Base-by-base conservation (phyloP, 2,888 invertebrate genomes). In the Ophraella communa region DNA sequence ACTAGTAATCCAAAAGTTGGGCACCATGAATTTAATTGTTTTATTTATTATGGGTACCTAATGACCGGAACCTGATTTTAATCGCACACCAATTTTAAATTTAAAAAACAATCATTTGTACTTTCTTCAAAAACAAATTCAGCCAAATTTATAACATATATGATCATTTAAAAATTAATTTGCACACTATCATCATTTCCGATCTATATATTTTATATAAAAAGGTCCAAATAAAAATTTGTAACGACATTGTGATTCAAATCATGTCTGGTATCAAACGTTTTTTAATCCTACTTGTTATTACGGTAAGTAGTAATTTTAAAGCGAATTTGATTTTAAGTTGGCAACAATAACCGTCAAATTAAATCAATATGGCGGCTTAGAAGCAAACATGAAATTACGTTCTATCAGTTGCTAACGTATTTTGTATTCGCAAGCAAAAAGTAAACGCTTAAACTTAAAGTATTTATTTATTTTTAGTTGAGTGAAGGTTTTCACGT, bases 381-480 rank as follows among this genome's bases (percentile, higher is more conserved):
- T n/a, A n/a, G n/a, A n/a, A n/a, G n/a, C n/a, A n/a, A n/a, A n/a
- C n/a, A n/a, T n/a, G n/a, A n/a, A n/a, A n/a, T n/a, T n/a, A n/a
- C n/a, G n/a, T n/a, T n/a, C n/a, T n/a, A n/a, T n/a, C n/a, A n/a
- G n/a, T n/a, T n/a, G n/a, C n/a, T n/a, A n/a, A n/a, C n/a, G n/a
- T n/a, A 11, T 8, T 30, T 30, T 30, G 8, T 7, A 30, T 30
- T 8, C 30, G 30, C 7, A 30, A 8, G 30, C 2, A 8, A 4
- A 30, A 30, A 30, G 5, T 8, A 30, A 4, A 7, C 24, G 30
- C n/a, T n/a, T n/a, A n/a, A n/a, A n/a, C n/a, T n/a, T n/a, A n/a
- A n/a, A n/a, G n/a, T n/a, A n/a, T n/a, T n/a, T n/a, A n/a, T n/a
- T 35, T 35, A 20, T 59, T 64, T 62, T 23, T 18, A 68, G 68